These are phyloP conservation scores for Smutsia temminckii DNA, from an alignment of 2,797 vertebrate species.

Conservation along the genomic window DNA sequence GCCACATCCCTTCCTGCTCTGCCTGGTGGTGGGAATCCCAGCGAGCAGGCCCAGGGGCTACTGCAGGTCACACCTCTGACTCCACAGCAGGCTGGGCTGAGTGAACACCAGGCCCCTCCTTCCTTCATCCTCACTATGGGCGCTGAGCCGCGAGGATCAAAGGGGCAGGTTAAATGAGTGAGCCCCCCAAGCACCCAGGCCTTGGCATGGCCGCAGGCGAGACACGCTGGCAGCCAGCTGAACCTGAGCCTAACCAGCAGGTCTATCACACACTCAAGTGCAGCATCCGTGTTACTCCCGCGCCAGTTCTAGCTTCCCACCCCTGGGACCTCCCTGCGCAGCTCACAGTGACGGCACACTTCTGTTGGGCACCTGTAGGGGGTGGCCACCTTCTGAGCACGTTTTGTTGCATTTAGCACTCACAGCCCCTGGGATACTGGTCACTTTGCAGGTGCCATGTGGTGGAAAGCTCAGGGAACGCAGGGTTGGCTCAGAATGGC, in stretches of 20 bases:
- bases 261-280: too few relatives aligned
- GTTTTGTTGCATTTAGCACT: background rate
- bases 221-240: background rate
- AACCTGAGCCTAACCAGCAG: fast-evolving
- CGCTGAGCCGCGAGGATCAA: background rate
- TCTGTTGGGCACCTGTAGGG: background rate
- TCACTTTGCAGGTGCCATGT: background rate
- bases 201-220: background rate
- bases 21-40: background rate
- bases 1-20: background rate
- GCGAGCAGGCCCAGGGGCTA: background rate
- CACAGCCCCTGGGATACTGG: fast-evolving
- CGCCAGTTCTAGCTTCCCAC: background rate
- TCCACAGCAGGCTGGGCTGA: background rate
- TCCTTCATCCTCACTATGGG: background rate
- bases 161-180: background rate
- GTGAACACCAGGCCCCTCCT: fast-evolving
- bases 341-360: background rate
- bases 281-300: too few relatives aligned
- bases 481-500: background rate
- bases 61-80: background rate
- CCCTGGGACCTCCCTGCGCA: background rate
- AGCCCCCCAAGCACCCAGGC: background rate
- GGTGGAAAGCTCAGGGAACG: background rate
- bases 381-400: background rate